Percentiles rank a stretch among this genome's conserved stretches.
These are phyloP conservation scores for Drosophila niveifrons DNA, from an alignment of 2,888 invertebrate species.

Conservation along the genomic window DNA sequence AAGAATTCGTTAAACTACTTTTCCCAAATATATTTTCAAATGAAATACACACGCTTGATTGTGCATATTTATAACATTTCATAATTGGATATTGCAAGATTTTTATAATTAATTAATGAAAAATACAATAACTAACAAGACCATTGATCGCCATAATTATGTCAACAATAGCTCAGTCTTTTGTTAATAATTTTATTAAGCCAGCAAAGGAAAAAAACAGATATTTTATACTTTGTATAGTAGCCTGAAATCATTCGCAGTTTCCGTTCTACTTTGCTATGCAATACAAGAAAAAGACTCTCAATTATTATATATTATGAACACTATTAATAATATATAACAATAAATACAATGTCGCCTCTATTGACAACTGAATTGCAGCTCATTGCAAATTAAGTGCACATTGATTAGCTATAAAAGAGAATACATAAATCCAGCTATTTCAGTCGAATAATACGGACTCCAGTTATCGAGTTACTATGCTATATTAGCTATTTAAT, in stretches of 20 bases:
- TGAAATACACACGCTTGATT: no score
- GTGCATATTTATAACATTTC: background rate
- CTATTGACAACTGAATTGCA: background rate
- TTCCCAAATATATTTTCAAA: no score
- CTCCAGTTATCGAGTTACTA: no score
- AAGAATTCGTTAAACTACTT: no score
- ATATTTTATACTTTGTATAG: no score
- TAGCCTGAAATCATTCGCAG: background rate
- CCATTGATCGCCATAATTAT: background rate
- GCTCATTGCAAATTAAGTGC: background rate
- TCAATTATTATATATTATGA: background rate
- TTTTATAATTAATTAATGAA: background rate
- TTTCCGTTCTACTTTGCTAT: slow-evolving; percentile 1
- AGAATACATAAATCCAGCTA: background rate
- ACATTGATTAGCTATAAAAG: background rate
- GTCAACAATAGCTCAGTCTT: background rate
- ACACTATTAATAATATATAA: background rate
- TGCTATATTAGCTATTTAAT: no score
- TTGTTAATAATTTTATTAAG: no score
- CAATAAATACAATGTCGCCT: background rate
- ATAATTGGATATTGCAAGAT: background rate
- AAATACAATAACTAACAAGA: background rate
- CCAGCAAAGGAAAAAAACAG: no score
- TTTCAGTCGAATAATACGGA: background rate
- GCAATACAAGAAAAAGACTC: background rate